Conservation (phyloP, 2,113 vertebrate species). For the Nyctereutes procyonoides region DNA sequence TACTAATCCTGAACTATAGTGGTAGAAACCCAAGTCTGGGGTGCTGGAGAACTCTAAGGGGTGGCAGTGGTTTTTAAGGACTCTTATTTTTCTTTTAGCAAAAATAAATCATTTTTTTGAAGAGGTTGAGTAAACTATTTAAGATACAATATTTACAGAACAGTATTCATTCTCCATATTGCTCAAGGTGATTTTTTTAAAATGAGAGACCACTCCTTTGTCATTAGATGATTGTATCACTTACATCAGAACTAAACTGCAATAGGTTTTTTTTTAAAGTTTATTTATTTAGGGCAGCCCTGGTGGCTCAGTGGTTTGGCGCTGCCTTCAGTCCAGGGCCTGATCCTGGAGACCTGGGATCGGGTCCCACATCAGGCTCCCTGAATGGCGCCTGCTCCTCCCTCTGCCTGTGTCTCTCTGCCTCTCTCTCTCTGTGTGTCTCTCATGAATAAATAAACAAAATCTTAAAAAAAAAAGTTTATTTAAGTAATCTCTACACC, state of each 20-base stretch:
- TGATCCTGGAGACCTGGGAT: too few species aligned
- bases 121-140: conserved; percentile 3
- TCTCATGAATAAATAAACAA: too few species aligned
- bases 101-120: background rate
- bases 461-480: background rate
- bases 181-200: background rate
- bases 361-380: too few species aligned
- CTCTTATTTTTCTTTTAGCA: background rate
- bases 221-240: background rate
- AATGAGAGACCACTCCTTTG: background rate
- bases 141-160: background rate
- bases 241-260: background rate
- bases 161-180: background rate
- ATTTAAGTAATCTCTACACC: background rate
- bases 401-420: too few species aligned
- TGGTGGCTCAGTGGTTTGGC: too few species aligned
- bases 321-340: too few species aligned
- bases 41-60: background rate
- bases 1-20: background rate
- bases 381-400: too few species aligned
- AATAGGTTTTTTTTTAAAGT: background rate
- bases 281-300: background rate
- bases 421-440: too few species aligned
- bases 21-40: background rate
- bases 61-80: background rate